phyloP scores from a whole-genome alignment of 2,797 vertebrate genomes.

The Parotocinclus haroldoi region DNA sequence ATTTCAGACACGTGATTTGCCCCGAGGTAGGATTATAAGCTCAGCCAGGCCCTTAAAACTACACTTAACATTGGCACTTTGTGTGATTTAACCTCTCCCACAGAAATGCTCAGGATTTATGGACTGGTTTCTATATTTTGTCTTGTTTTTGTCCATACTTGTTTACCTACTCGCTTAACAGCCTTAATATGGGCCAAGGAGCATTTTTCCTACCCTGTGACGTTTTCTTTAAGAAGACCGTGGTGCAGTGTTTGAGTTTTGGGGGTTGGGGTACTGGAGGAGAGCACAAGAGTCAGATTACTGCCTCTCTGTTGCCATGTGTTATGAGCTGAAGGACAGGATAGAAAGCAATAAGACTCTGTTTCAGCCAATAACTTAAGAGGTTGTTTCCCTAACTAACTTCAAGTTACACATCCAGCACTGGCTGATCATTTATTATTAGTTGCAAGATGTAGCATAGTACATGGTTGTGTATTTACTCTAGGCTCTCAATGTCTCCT shows the following conservation, averaged over 20 bases:
- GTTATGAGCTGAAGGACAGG: constrained; percentile 20
- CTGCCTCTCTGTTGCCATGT: constrained; percentile 14
- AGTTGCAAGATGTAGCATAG: too few relatives aligned
- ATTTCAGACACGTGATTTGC: constrained; percentile 1
- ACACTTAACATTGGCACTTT: constrained; percentile 2
- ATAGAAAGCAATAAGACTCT: constrained; percentile 18
- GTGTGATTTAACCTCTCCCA: constrained; percentile 6
- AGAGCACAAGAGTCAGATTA: constrained; percentile 34
- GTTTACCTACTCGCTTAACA: neutral
- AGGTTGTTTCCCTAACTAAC: too few relatives aligned
- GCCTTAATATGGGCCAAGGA: constrained; percentile 1
- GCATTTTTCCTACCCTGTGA: constrained; percentile 5
- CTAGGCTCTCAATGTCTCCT: neutral
- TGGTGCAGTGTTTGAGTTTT: constrained; percentile 3
- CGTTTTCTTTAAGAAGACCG: constrained; percentile 16
- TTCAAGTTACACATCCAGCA: too few relatives aligned
- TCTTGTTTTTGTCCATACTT: neutral
- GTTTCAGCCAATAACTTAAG: constrained; percentile 1
- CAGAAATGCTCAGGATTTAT: neutral
- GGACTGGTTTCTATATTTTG: neutral
- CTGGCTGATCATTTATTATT: too few relatives aligned
- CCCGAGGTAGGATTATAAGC: constrained; percentile 11
- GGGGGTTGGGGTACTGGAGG: constrained; percentile 16
- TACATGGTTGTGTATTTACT: too few relatives aligned
- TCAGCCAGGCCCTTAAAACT: constrained; percentile 1